Conservation (phyloP, 53 echinoderm and acorn worm species). For the Crossaster papposus region DNA sequence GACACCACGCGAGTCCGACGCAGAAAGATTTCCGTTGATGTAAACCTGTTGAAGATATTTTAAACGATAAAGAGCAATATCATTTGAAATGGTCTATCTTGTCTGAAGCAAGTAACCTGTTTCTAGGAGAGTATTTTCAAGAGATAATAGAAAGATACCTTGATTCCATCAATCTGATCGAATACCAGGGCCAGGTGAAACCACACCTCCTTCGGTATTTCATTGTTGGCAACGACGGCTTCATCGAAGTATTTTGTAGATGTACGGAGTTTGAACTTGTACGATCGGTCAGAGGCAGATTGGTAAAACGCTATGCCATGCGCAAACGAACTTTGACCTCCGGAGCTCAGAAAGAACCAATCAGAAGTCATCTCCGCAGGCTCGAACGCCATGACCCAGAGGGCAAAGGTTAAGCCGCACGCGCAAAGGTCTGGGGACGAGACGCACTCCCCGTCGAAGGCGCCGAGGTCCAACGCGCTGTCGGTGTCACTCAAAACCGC, state of each 20-base stretch:
- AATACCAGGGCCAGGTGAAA: conserved; percentile 39
- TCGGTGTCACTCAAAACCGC: conserved; percentile 26
- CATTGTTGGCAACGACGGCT: not conserved
- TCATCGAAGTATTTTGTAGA: not conserved
- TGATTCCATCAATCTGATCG: not conserved
- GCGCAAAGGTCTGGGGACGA: conserved; percentile 39
- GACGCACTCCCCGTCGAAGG: conserved; percentile 20
- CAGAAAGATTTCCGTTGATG: conserved; percentile 1
- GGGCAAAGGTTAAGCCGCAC: conserved; percentile 28
- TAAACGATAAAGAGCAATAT: too few species aligned
- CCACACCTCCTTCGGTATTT: conserved; percentile 24
- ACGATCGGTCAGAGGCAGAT: conserved; percentile 12
- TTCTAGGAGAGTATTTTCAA: not conserved
- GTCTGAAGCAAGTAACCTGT: too few species aligned
- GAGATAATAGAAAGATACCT: not conserved
- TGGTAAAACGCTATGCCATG: conserved; percentile 26
- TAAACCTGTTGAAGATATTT: conserved; percentile 12
- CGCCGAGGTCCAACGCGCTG: conserved; percentile 25
- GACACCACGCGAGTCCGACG: not conserved
- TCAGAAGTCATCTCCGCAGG: not conserved
- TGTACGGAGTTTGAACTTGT: not conserved
- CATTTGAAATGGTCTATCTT: too few species aligned
- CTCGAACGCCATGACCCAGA: conserved; percentile 48
- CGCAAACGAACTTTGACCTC: conserved; percentile 24
- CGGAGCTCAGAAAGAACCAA: conserved; percentile 41